Percentiles rank a stretch among this genome's conserved stretches.
These are phyloP conservation scores for Phenganax subtilis DNA, from an alignment of 92 coral and sea anemone genomes.

Conservation along the genomic window DNA sequence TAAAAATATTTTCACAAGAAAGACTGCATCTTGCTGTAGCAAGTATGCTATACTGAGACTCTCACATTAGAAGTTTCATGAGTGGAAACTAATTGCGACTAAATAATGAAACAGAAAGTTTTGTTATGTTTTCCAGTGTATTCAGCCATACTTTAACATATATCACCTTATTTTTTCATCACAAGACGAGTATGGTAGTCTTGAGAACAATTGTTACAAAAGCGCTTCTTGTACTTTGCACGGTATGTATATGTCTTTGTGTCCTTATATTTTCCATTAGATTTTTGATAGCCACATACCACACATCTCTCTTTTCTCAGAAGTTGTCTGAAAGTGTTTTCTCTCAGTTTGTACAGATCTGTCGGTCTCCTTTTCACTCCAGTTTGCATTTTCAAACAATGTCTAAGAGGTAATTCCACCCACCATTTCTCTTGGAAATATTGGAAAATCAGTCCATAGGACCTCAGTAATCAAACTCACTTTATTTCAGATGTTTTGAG, in stretches of 20 bases:
- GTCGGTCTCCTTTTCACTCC: too few species aligned
- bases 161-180: not conserved
- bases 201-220: constrained; percentile 6
- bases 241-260: constrained; percentile 10
- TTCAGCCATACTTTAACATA: not conserved
- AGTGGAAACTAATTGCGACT: not conserved
- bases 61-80: too few species aligned
- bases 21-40: not conserved
- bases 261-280: constrained; percentile 1
- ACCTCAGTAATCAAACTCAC: too few species aligned
- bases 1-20: not conserved
- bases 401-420: too few species aligned
- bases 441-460: too few species aligned
- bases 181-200: constrained; percentile 4
- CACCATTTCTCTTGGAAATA: too few species aligned
- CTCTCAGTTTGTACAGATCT: too few species aligned
- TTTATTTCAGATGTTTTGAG: too few species aligned
- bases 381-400: too few species aligned
- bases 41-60: not conserved
- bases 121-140: not conserved
- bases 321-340: too few species aligned
- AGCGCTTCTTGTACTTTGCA: not conserved
- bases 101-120: not conserved
- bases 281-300: constrained; percentile 14
- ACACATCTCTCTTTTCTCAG: constrained; percentile 22